Conservation (phyloP, 2,113 vertebrate genomes). For the Vicugna pacos region DNA sequence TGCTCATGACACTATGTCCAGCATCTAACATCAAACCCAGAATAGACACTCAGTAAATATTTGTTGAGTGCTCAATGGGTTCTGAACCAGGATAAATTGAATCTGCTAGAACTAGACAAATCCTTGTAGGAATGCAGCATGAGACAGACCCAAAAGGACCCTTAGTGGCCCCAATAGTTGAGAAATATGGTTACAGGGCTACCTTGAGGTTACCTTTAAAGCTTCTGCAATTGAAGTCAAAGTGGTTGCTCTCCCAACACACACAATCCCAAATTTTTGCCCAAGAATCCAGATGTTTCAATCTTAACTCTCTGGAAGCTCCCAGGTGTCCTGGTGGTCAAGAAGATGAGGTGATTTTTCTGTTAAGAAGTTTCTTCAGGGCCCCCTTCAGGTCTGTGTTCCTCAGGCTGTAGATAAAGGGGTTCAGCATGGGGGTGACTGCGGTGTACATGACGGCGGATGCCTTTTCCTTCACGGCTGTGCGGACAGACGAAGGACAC, state of each 20-base stretch:
- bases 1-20: background rate
- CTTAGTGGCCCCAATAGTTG: background rate
- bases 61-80: background rate
- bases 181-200: background rate
- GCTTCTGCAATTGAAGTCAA: background rate
- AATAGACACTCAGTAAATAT: background rate
- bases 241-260: background rate
- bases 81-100: background rate
- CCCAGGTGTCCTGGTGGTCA: background rate
- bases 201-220: background rate
- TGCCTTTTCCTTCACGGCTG: slow-evolving; percentile 70
- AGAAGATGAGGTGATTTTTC: slow-evolving; percentile 26
- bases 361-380: slow-evolving; percentile 39
- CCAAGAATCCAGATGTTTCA: background rate
- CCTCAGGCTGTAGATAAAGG: slow-evolving; percentile 81
- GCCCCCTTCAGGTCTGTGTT: slow-evolving; percentile 76
- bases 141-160: background rate
- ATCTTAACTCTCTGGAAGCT: background rate
- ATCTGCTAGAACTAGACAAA: background rate
- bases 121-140: too few species aligned
- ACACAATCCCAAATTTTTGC: background rate
- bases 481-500: slow-evolving; percentile 63
- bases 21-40: background rate
- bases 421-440: slow-evolving; percentile 80
- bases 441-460: slow-evolving; percentile 76